These are phyloP conservation scores for Aleiodes testaceus DNA, from an alignment of 2,888 invertebrate species.

Conservation along the genomic window DNA sequence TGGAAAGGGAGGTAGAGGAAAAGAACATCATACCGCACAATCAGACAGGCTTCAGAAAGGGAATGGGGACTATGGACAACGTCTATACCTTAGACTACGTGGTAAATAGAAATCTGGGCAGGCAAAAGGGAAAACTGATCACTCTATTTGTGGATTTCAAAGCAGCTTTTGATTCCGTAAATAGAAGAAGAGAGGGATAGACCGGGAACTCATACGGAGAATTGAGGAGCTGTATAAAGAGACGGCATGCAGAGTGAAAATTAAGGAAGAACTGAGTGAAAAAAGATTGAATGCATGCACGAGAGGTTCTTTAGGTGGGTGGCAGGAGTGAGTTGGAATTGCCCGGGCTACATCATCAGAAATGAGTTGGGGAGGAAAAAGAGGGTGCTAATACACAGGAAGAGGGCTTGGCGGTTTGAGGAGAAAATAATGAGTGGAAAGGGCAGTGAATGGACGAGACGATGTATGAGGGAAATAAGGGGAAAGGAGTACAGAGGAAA, in stretches of 20 bases:
- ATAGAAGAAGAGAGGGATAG: constrained; percentile 36
- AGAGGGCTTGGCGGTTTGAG: too few species aligned
- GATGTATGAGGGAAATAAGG: too few species aligned
- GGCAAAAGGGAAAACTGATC: constrained; percentile 22
- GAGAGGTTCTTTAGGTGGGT: constrained; percentile 40
- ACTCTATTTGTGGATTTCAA: constrained; percentile 38
- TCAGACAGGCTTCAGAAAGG: constrained; percentile 44
- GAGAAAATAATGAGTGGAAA: too few species aligned
- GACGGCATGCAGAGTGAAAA: constrained; percentile 34
- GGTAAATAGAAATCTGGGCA: constrained; percentile 14
- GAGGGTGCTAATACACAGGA: too few species aligned
- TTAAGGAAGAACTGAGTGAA: constrained; percentile 6
- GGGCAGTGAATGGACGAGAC: too few species aligned
- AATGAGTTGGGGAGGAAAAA: constrained; percentile 12
- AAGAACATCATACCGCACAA: constrained; percentile 26
- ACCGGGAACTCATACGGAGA: constrained; percentile 18
- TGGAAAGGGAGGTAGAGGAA: constrained; percentile 34
- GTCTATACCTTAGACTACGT: constrained; percentile 38
- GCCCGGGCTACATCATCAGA: constrained; percentile 18
- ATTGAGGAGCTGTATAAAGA: constrained; percentile 38
- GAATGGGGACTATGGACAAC: constrained; percentile 39
- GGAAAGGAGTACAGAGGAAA: too few species aligned
- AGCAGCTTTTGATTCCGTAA: constrained; percentile 45
- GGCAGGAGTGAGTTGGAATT: constrained; percentile 27
- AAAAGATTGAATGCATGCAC: constrained; percentile 30